These are phyloP conservation scores for Peromyscus polionotus DNA, from an alignment of 2,113 vertebrate genomes.

Conservation along the genomic window DNA sequence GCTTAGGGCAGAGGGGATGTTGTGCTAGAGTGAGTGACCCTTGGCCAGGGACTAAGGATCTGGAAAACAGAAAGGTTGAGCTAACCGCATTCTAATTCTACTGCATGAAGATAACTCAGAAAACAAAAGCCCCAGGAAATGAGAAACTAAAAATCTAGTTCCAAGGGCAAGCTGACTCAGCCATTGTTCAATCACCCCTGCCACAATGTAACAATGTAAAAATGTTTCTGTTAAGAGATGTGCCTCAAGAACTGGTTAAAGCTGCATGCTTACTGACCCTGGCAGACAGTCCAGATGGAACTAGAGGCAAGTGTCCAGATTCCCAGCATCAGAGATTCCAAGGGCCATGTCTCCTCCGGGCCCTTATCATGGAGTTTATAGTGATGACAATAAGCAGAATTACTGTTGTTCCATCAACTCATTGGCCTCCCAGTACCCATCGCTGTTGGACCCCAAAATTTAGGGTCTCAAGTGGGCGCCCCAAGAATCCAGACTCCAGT, in stretches of 20 bases:
- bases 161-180: too few species aligned
- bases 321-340: not conserved
- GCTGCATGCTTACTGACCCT: not conserved
- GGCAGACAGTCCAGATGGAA: rapidly evolving
- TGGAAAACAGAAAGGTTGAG: not conserved
- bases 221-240: too few species aligned
- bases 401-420: not conserved
- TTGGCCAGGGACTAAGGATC: not conserved
- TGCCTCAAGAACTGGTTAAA: not conserved
- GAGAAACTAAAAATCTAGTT: too few species aligned
- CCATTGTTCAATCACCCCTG: too few species aligned
- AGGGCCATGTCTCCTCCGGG: rapidly evolving
- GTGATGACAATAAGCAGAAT: too few species aligned
- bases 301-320: too few species aligned
- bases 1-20: not conserved
- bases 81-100: rapidly evolving
- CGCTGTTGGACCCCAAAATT: too few species aligned
- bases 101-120: not conserved
- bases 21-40: not conserved
- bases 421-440: not conserved
- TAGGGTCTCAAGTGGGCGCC: too few species aligned
- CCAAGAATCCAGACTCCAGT: too few species aligned
- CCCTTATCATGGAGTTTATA: not conserved
- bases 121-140: too few species aligned
- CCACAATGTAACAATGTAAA: too few species aligned